Evolutionary conservation across 2,888 invertebrate species (phyloP), one percentile per base, ranked within the genome.

Genomic region (Halictus ligatus): DNA sequence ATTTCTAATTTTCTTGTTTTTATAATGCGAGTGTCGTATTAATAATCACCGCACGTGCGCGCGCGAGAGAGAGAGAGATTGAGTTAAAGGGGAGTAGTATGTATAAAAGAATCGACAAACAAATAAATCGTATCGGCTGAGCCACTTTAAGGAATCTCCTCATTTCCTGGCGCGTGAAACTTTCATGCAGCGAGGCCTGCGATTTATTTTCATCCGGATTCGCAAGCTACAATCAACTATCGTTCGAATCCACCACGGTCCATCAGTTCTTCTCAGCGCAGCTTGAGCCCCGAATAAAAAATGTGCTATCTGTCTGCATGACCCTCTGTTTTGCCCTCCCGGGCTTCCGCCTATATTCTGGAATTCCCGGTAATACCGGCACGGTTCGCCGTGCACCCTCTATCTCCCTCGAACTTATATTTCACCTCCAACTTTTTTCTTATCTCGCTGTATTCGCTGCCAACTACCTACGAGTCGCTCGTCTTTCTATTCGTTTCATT

Each of bases 381-480:
- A 58, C 81, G 79, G 71, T 75, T 67, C 74, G 46, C 71, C 71
- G 29, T 8, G 12, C 75, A 25, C 64, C 69, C n/a, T n/a, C 60
- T 54, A 54, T 50, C 79, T 48, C 82, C 50, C 46, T 50, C 84
- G 60, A 85, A 88, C 88, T 87, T 87, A 88, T 88, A 88, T 88
- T 87, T 87, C 88, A 75, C 82, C 78, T 46, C 75, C 78, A 84
- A 88, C 82, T 88, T 87, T 83, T 88, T 88, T 85, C 88, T 87
- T 88, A 87, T 87, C 88, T 87, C 78, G 43, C 64, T 74, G 84
- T 84, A 87, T 87, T 82, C 78, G 75, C 73, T 87, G 83, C 80
- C 80, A 73, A 80, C 83, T 81, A 87, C 80, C 81, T 72, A 67
- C 79, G 71, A 77, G 75, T 72, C 74, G 50, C 79, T 75, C 84